Percentiles rank a stretch among this genome's conserved stretches.
Conservation (phyloP, 1,140 invertebrate species). For the Zaprionus taronus region DNA sequence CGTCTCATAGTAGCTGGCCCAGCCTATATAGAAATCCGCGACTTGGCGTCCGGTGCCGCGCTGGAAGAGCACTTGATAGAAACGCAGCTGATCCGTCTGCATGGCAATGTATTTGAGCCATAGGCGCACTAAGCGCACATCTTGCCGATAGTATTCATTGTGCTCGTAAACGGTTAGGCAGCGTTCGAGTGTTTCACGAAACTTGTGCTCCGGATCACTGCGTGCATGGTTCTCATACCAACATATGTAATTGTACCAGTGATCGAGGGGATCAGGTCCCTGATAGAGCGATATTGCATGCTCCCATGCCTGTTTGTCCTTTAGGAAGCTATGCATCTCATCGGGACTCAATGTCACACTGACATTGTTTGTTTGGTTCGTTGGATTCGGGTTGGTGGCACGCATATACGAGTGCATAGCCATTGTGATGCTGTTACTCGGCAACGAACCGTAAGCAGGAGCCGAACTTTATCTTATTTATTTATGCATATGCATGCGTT, state of each 20-base stretch:
- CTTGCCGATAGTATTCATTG: slow-evolving; percentile 92
- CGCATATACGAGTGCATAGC: slow-evolving; percentile 75
- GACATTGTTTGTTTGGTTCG: slow-evolving; percentile 40
- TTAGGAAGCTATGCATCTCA: slow-evolving; percentile 77
- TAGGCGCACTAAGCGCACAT: slow-evolving; percentile 91
- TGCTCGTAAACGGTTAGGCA: slow-evolving; percentile 93
- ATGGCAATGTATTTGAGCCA: slow-evolving; percentile 96
- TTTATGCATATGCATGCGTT: slow-evolving; percentile 32
- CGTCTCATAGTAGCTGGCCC: slow-evolving; percentile 92
- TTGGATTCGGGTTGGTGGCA: slow-evolving; percentile 50
- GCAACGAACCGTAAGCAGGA: slow-evolving; percentile 3
- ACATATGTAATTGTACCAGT: slow-evolving; percentile 94
- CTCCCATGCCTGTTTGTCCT: slow-evolving; percentile 89
- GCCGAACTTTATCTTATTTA: neutral
- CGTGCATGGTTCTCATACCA: slow-evolving; percentile 96
- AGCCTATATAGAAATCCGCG: slow-evolving; percentile 91
- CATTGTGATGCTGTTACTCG: slow-evolving; percentile 36
- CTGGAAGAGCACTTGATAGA: slow-evolving; percentile 90
- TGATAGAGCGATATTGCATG: slow-evolving; percentile 91
- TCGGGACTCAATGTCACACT: slow-evolving; percentile 57
- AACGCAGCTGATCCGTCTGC: slow-evolving; percentile 90
- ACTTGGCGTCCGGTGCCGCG: slow-evolving; percentile 90
- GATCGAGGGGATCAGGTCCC: slow-evolving; percentile 93
- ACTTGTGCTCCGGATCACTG: slow-evolving; percentile 92
- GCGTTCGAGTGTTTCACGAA: slow-evolving; percentile 90